Base-by-base conservation (phyloP, 1,140 invertebrate species). In the Diabrotica virgifera region DNA sequence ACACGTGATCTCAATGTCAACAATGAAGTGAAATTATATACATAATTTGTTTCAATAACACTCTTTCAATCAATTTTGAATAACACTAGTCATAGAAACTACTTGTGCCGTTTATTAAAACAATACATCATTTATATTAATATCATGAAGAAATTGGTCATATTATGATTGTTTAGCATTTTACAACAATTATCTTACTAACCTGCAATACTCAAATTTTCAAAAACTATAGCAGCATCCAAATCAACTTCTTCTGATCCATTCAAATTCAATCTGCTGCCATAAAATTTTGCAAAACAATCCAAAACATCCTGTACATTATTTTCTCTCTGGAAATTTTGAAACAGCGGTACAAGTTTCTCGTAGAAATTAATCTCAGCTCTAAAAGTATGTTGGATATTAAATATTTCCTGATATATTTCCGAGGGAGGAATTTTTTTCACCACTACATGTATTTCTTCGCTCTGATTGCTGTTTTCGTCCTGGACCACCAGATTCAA, bases 341-440 rank as follows among this genome's bases (percentile, higher is more conserved):
- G 59, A 1, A 66, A 13, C 36, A 13, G 11, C 6, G 64, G 64
- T 13, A 66, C 59, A 6, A 62, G n/a, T 56, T 58, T 36, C 6
- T 38, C 54, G 14, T 66, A 62, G 14, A 61, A 66, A 36, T 10
- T 35, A n/a, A 66, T 63, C 58, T 66, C 60, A 58, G 81, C 83
- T 24, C 68, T 73, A 50, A 82, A 80, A 5, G 81, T 82, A 6
- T 72, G 76, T 6, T 72, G 67, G 54, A 73, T 78, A 50, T 82
- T 76, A 59, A 80, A 83, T 0, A 80, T 52, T 13, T 72, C 52
- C 14, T 69, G 68, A 40, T 81, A 74, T 5, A 75, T 72, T 6
- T 79, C 75, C 0, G 74, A 79, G 4, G 70, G 71, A 0, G 80
- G 81, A n/a, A 73, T 70, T 66, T 77, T 37, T 52, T 66, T 66